Conservation (phyloP, 2,113 vertebrate genomes). For the Cebus imitator region DNA sequence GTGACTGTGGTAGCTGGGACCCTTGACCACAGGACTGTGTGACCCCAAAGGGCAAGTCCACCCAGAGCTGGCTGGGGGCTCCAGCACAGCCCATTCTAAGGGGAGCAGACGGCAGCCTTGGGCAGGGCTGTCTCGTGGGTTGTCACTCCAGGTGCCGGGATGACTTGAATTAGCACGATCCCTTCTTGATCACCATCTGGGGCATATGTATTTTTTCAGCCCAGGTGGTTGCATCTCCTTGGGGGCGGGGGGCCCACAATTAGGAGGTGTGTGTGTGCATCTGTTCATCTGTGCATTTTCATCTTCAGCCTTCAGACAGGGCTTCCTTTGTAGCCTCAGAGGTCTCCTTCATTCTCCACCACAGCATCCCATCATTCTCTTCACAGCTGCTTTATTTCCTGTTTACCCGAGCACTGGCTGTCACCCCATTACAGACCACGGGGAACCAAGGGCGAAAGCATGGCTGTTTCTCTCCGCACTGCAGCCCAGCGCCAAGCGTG, state of each 20-base stretch:
- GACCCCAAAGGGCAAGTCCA: neutral
- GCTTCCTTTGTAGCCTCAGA: neutral
- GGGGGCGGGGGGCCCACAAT: neutral
- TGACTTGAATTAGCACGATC: neutral
- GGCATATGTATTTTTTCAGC: neutral
- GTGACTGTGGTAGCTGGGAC: neutral
- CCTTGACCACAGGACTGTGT: neutral
- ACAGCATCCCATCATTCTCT: neutral
- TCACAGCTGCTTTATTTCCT: neutral
- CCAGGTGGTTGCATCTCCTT: neutral
- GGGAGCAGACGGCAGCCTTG: neutral
- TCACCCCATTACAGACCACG: accelerated
- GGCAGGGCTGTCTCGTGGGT: neutral
- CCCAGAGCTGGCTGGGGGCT: neutral
- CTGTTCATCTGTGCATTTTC: neutral
- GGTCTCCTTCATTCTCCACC: neutral
- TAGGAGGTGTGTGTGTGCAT: too few species aligned
- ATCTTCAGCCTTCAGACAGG: accelerated
- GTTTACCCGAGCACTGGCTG: neutral
- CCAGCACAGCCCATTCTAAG: neutral
- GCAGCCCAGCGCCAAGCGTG: neutral
- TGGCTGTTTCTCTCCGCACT: accelerated
- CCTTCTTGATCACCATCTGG: neutral
- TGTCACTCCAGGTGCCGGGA: neutral
- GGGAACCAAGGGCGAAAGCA: neutral